A percentile compares a stretch with the other conserved stretches of the same genome.
phyloP scores from a whole-genome alignment of 2,888 invertebrate species.

The Orthosia cruda region DNA sequence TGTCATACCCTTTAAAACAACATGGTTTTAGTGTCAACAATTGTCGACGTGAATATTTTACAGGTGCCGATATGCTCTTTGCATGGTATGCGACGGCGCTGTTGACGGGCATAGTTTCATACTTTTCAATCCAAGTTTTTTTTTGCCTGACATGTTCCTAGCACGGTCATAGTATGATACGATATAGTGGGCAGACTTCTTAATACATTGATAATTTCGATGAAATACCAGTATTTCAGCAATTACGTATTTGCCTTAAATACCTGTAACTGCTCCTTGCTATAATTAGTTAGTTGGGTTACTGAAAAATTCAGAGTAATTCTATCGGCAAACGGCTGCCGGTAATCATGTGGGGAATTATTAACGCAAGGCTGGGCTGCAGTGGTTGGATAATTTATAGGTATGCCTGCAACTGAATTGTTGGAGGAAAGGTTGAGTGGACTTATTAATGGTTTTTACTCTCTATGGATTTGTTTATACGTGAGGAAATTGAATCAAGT shows the following conservation, averaged over 20 bases:
- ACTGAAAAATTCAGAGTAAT: conserved; percentile 66
- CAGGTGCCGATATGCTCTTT: too few relatives aligned
- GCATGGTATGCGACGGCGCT: too few relatives aligned
- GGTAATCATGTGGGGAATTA: conserved; percentile 65
- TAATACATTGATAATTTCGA: conserved; percentile 13
- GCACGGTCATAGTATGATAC: too few relatives aligned
- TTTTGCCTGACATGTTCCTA: too few relatives aligned
- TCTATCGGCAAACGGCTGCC: conserved; percentile 57
- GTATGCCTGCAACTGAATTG: conserved; percentile 29
- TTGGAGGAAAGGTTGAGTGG: conserved; percentile 30
- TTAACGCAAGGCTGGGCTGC: conserved; percentile 44
- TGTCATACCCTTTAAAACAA: too few relatives aligned
- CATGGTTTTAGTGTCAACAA: too few relatives aligned
- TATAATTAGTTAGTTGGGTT: conserved; percentile 52
- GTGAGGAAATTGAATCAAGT: neutral
- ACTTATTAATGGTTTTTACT: conserved; percentile 15
- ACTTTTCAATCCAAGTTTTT: too few relatives aligned
- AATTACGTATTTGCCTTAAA: conserved; percentile 24
- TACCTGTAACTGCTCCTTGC: conserved; percentile 28
- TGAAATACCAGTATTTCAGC: conserved; percentile 33
- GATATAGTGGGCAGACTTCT: too few relatives aligned
- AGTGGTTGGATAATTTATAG: conserved; percentile 38
- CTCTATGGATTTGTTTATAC: neutral
- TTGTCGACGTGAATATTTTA: too few relatives aligned
- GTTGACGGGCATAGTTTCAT: too few relatives aligned